Conservation (phyloP, 2,113 vertebrate species). For the Leucoraja erinaceus region DNA sequence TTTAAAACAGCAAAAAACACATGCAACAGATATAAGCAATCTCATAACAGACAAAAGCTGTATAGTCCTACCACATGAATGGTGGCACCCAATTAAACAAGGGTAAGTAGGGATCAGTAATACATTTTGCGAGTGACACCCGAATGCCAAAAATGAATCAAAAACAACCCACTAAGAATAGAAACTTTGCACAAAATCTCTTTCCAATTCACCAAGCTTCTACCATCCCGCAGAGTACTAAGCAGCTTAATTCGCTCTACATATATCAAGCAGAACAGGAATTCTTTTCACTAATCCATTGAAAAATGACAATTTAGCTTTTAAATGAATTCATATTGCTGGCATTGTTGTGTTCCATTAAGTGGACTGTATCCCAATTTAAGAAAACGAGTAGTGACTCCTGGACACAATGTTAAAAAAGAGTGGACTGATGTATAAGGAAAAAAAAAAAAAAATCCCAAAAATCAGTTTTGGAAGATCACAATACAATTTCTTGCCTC, state of each 20-base stretch:
- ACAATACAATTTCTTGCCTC: not conserved
- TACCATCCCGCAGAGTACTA: not conserved
- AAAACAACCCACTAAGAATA: too few relatives aligned
- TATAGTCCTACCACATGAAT: too few relatives aligned
- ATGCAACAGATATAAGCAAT: too few relatives aligned
- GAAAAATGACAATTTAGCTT: not conserved
- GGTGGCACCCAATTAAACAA: too few relatives aligned
- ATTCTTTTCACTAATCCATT: not conserved
- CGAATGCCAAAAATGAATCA: too few relatives aligned
- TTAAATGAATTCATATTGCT: not conserved
- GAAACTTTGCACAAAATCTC: not conserved
- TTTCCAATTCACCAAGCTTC: not conserved
- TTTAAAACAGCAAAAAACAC: too few relatives aligned
- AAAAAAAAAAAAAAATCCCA: too few relatives aligned
- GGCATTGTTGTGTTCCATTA: not conserved
- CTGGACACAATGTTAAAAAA: not conserved
- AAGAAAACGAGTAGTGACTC: not conserved
- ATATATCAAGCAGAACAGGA: not conserved
- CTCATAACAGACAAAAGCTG: too few relatives aligned
- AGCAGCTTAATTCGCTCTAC: not conserved
- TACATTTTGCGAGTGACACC: too few relatives aligned
- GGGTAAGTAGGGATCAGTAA: too few relatives aligned
- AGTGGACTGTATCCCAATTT: not conserved
- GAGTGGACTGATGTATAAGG: not conserved
- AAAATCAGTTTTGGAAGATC: not conserved